Evolutionary conservation across 2,888 invertebrate species (phyloP), one percentile per base, ranked within the genome.

Genomic region (Saturnia japonica): DNA sequence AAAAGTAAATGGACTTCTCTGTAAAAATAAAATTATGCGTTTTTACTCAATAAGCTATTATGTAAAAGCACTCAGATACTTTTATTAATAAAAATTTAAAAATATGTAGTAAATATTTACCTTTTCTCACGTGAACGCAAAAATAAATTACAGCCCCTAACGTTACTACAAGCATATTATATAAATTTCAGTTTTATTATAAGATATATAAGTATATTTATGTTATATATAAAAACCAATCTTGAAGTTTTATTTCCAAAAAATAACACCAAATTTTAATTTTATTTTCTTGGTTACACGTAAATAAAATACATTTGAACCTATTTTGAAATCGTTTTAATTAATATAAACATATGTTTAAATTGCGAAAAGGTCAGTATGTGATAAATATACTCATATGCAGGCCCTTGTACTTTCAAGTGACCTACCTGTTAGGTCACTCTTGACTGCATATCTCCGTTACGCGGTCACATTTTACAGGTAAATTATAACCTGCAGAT

Each of bases 391-490:
- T 40, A 40, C 40, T 40, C 64, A 19, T 40, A 40, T 64, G n/a
- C 40, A 16, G 40, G 19, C 64, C 64, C 64, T 40, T 64, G 64
- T 64, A 64, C 57, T 64, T 64, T 40, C 64, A 64, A 64, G 64
- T 64, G 64, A 64, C 64, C 64, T 64, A 64, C 64, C 64, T 64
- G 40, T 40, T 64, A 64, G 64, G 64, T 40, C 64, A 64, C 9
- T 64, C 64, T 40, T 64, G 64, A 64, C 64, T 64, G 64, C 64
- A 19, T 64, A 64, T 64, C 40, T 40, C 40, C 64, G 64, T 64
- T 64, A 64, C 64, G 64, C 19, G 64, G 64, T 40, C 64, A 64
- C 40, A 64, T 25, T 34, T n/a, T 40, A 1, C 64, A 40, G 40
- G 64, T 64, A 60, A 60, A 28, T 60, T 40, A 40, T 40, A 64